Conservation (phyloP, 35 echinoderm and acorn worm genomes). For the Nesometra sesokonis region DNA sequence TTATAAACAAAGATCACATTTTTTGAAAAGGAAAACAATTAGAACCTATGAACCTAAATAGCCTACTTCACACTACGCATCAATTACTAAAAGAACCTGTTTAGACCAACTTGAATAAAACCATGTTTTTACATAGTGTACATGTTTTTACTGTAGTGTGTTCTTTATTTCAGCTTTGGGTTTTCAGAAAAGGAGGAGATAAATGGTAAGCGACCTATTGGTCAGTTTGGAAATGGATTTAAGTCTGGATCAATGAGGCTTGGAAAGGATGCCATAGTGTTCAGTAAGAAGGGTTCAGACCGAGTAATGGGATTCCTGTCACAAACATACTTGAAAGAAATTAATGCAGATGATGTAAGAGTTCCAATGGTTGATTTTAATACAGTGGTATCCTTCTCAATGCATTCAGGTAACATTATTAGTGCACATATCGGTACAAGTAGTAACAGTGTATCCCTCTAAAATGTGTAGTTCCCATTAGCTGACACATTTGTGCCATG, state of each 20-base stretch:
- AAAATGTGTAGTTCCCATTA: too few species aligned
- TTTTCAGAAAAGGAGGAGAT: slow-evolving; percentile 18
- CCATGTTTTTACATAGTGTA: too few species aligned
- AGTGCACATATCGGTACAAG: too few species aligned
- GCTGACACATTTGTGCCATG: too few species aligned
- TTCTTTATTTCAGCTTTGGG: slow-evolving; percentile 8
- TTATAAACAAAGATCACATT: too few species aligned
- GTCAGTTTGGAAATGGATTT: slow-evolving; percentile 24
- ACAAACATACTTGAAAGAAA: slow-evolving; percentile 10
- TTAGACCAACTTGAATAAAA: too few species aligned
- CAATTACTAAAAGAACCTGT: too few species aligned
- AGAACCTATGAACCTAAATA: too few species aligned
- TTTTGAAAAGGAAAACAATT: too few species aligned
- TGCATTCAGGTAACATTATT: not conserved
- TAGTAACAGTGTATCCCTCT: too few species aligned
- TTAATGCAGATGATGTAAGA: slow-evolving; percentile 6
- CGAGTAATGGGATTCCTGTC: slow-evolving; percentile 13
- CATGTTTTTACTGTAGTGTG: too few species aligned
- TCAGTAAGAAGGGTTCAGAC: not conserved
- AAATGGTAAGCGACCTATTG: slow-evolving; percentile 2
- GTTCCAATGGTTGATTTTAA: slow-evolving; percentile 14
- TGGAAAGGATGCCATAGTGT: slow-evolving; percentile 28
- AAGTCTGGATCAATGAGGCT: slow-evolving; percentile 22
- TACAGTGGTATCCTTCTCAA: not conserved
- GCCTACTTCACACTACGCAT: too few species aligned